A percentile compares a stretch with the other conserved stretches of the same genome.
Conservation (phyloP, 1,140 invertebrate species). For the Drosophila guanche region DNA sequence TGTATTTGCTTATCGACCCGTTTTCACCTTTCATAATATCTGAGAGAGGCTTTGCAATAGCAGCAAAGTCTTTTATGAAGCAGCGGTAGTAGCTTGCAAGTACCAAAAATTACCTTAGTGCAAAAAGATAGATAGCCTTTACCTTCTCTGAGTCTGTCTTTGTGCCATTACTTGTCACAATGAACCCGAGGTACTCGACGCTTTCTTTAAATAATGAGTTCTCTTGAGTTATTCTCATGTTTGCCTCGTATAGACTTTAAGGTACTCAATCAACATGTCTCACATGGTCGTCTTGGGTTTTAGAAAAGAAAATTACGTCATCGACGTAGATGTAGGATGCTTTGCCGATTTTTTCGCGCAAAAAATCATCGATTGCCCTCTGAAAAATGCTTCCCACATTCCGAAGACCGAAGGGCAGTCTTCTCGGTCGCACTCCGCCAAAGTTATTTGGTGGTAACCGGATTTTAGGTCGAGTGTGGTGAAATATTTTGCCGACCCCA, state of each 20-base stretch:
- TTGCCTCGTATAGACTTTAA: not conserved
- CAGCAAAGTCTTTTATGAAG: conserved; percentile 19
- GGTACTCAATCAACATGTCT: conserved; percentile 15
- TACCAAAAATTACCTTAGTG: not conserved
- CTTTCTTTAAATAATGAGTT: too few relatives aligned
- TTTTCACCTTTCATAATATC: conserved; percentile 15
- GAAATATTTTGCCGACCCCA: conserved; percentile 25
- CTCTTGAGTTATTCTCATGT: too few relatives aligned
- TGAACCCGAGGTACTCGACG: too few relatives aligned
- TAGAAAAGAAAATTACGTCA: too few relatives aligned
- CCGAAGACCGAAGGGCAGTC: conserved; percentile 83
- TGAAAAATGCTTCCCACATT: conserved; percentile 82
- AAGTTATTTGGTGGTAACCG: conserved; percentile 83
- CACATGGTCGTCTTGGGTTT: conserved; percentile 10
- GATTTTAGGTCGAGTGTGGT: conserved; percentile 48
- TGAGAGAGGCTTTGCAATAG: conserved; percentile 18
- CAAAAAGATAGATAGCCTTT: too few relatives aligned
- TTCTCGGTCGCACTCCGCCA: conserved; percentile 16
- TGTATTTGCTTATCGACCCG: conserved; percentile 10
- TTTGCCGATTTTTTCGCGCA: too few relatives aligned
- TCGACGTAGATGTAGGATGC: conserved; percentile 40
- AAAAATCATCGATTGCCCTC: conserved; percentile 21
- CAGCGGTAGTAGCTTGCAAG: conserved; percentile 5
- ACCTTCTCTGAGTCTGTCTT: too few relatives aligned
- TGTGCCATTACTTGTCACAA: too few relatives aligned